phyloP scores from a whole-genome alignment of 2,113 vertebrate genomes.

The Scatophagus argus region DNA sequence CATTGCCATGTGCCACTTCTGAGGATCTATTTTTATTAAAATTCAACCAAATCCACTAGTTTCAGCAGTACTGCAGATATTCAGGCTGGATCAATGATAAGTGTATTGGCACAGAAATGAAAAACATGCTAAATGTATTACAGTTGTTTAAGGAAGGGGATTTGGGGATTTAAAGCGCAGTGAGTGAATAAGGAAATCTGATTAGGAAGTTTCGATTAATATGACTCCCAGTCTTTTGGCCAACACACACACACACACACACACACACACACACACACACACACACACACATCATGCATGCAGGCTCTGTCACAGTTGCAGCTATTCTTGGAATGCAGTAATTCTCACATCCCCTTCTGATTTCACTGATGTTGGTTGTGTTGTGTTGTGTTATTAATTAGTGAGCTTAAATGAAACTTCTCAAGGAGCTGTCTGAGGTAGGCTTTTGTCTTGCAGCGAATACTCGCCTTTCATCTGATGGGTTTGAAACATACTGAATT shows the following conservation, averaged over 20 bases:
- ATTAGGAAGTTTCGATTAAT: constrained; percentile 24
- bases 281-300: background rate
- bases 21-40: background rate
- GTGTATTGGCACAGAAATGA: constrained; percentile 12
- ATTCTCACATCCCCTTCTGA: constrained; percentile 38
- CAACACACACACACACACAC: background rate
- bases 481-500: constrained; percentile 51
- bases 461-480: constrained; percentile 50
- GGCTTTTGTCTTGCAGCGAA: constrained; percentile 55
- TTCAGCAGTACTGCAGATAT: background rate
- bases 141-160: background rate
- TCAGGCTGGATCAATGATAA: constrained; percentile 1
- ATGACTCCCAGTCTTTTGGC: background rate
- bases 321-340: constrained; percentile 40
- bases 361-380: background rate
- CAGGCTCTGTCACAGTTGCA: constrained; percentile 5
- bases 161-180: constrained; percentile 21
- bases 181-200: constrained; percentile 26
- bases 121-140: constrained; percentile 20
- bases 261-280: background rate
- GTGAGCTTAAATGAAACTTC: constrained; percentile 15
- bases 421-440: background rate
- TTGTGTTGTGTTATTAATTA: constrained; percentile 61
- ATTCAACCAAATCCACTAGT: background rate
- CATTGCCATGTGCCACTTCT: background rate